Conservation (phyloP, 1,140 invertebrate genomes). For the Eupeodes corollae region DNA sequence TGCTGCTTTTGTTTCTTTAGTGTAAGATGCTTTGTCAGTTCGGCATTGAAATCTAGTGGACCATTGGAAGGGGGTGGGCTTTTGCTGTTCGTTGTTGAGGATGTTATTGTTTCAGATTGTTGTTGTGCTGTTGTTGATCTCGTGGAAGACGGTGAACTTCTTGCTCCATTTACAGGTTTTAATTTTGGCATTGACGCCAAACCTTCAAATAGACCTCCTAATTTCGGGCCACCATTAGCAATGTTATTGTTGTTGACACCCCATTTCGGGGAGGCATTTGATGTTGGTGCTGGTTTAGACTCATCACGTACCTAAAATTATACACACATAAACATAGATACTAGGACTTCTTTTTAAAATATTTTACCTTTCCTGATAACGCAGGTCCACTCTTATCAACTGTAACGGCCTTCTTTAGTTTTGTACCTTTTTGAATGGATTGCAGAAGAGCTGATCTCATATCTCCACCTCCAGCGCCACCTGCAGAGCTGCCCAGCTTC, state of each 20-base stretch:
- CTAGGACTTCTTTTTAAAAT: slow-evolving; percentile 20
- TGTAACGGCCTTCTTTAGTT: slow-evolving; percentile 75
- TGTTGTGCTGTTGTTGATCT: slow-evolving; percentile 3
- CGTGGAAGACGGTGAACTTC: slow-evolving; percentile 3
- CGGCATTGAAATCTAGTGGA: slow-evolving; percentile 34
- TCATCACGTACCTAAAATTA: slow-evolving; percentile 15
- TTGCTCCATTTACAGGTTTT: slow-evolving; percentile 56
- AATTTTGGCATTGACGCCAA: slow-evolving; percentile 69
- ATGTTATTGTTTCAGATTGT: slow-evolving; percentile 8
- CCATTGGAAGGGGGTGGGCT: slow-evolving; percentile 27
- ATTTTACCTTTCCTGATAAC: slow-evolving; percentile 45
- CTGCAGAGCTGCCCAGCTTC: slow-evolving; percentile 33
- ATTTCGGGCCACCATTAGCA: slow-evolving; percentile 42
- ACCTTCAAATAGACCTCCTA: slow-evolving; percentile 72
- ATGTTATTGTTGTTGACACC: slow-evolving; percentile 32
- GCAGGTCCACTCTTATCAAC: slow-evolving; percentile 78
- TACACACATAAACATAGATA: too few species aligned
- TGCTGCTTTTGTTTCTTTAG: slow-evolving; percentile 35
- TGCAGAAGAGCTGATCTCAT: slow-evolving; percentile 57
- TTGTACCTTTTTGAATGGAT: slow-evolving; percentile 70
- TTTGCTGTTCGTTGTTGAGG: slow-evolving; percentile 13
- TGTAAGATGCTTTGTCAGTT: slow-evolving; percentile 35
- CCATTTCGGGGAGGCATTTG: slow-evolving; percentile 26
- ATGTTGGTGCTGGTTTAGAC: slow-evolving; percentile 12
- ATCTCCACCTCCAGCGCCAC: slow-evolving; percentile 43